Base-by-base conservation (phyloP, 2,888 invertebrate genomes). In the Cataglyphis albicans region DNA sequence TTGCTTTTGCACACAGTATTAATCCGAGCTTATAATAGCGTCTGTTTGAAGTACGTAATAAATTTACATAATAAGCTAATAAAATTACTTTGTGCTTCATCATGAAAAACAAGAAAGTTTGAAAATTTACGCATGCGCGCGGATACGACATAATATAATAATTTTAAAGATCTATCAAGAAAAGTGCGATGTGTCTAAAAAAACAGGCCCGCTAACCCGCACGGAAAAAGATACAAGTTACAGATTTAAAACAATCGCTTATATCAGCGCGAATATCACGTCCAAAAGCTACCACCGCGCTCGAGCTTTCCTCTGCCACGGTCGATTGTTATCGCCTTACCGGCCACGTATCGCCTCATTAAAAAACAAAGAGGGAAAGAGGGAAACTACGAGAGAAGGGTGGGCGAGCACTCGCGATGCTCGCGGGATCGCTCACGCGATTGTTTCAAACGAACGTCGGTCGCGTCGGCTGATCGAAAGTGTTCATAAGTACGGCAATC, bases 401-500 rank as follows among this genome's bases (percentile, higher is more conserved):
- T 67, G 68, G 70, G 61, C 55, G 52, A 75, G 59, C 52, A 61
- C 38, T 44, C 57, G 44, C 67, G 55, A 15, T 81, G 86, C 81
- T 89, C 90, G 78, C 84, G 67, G 84, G 81, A 88, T 86, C 85
- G 84, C 85, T 86, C 90, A 90, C 87, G 91, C 90, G 87, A 87
- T 86, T 87, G 87, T 84, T 84, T 75, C 61, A 59, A 84, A 78
- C 84, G 74, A n/a, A 81, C 89, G 84, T 70, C 81, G 83, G 64
- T 68, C 81, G 80, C 84, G 89, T 78, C 78, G 75, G 70, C 83
- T 89, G 92, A 93, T 93, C 92, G 89, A 90, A 89, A 90, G 91
- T 89, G 91, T 90, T 82, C 91, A 83, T 91, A 92, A 93, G 91
- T 91, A 90, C 89, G 84, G 92, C 92, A 93, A 92, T 93, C 92